Conservation (phyloP, 2,888 invertebrate genomes). For the Drosophila mulleri region DNA sequence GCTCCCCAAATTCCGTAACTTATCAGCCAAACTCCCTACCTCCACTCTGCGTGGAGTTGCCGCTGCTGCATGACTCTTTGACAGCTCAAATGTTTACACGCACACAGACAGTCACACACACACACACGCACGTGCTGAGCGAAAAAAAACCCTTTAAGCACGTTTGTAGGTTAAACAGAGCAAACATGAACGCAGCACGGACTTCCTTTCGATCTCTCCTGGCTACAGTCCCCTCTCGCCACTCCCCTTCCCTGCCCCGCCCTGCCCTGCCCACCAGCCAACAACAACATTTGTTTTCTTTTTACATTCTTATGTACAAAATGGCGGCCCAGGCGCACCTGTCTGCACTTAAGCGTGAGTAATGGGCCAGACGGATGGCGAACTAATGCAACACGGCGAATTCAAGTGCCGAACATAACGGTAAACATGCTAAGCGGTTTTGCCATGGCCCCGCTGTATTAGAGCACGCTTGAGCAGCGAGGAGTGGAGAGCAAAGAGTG, state of each 20-base stretch:
- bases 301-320: slow-evolving; percentile 39
- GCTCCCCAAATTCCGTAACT: neutral
- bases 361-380: slow-evolving; percentile 50
- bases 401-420: slow-evolving; percentile 77
- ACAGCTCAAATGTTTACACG: slow-evolving; percentile 34
- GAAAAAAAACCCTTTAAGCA: slow-evolving; percentile 39
- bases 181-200: slow-evolving; percentile 53
- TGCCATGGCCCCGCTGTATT: slow-evolving; percentile 18
- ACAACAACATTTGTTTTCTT: slow-evolving; percentile 19
- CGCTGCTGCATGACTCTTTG: slow-evolving; percentile 39
- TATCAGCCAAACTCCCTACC: neutral
- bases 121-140: slow-evolving; percentile 14
- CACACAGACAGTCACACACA: slow-evolving; percentile 4
- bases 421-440: slow-evolving; percentile 78
- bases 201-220: slow-evolving; percentile 36
- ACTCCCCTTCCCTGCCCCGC: neutral
- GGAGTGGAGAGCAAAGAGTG: neutral
- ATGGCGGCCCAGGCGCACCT: slow-evolving; percentile 60
- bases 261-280: neutral
- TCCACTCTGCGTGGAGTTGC: slow-evolving; percentile 38
- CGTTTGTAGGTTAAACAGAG: slow-evolving; percentile 74
- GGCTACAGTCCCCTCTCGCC: neutral
- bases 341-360: slow-evolving; percentile 64
- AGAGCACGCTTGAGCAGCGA: neutral
- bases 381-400: slow-evolving; percentile 79